Evolutionary conservation across 2,888 invertebrate species (phyloP).

Genomic region (Augiades crinisus): DNA sequence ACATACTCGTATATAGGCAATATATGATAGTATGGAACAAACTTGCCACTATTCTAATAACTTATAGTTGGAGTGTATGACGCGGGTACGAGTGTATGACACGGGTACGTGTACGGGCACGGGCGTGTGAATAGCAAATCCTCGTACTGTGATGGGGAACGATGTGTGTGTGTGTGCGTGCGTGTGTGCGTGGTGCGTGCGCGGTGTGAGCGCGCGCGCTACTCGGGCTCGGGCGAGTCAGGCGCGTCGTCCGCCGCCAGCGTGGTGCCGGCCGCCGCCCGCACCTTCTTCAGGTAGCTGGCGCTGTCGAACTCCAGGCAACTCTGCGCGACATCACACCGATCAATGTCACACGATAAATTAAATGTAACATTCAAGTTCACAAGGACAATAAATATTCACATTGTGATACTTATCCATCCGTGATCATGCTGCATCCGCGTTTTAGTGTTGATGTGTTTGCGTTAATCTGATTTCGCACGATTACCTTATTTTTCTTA

Average conservation of each 20-base stretch:
- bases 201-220: constrained; percentile 39
- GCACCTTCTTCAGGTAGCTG: constrained; percentile 71
- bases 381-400: neutral
- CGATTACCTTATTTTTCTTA: no score
- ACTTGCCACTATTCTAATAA: no score
- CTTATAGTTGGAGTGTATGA: no score
- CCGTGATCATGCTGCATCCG: constrained; percentile 4
- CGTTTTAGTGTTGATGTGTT: neutral
- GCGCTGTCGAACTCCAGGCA: constrained; percentile 80
- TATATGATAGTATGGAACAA: no score
- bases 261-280: constrained; percentile 63
- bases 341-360: no score
- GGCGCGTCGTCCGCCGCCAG: constrained; percentile 68
- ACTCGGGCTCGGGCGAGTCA: constrained; percentile 77
- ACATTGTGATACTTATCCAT: constrained; percentile 16
- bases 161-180: constrained; percentile 21
- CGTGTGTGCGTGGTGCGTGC: constrained; percentile 31
- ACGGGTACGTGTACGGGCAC: no score
- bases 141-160: no score
- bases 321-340: constrained; percentile 59
- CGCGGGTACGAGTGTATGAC: no score
- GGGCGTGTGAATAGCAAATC: no score
- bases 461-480: constrained; percentile 19
- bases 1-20: no score
- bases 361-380: no score